Evolutionary conservation across 2,797 vertebrate genomes (phyloP), one percentile per base, ranked within the genome.

Genomic region (Lutjanus campechanus): DNA sequence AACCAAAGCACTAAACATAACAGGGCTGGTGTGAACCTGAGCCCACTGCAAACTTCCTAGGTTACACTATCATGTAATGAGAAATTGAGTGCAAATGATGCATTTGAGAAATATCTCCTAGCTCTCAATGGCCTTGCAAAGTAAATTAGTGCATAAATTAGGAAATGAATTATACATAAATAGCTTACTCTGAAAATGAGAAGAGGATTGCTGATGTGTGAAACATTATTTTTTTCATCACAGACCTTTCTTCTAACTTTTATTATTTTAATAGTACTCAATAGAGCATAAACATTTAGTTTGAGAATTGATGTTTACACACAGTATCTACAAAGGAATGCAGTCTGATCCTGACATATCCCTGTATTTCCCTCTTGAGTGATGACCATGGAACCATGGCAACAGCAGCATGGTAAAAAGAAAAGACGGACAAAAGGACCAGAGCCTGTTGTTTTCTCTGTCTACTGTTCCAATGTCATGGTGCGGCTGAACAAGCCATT

Each of bases 301-400:
- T 60, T 67, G 25, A 64, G n/a, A 58, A n/a, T 56, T 69, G 16
- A 46, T 1, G 0, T 73, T 72, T 17, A 41, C 36, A 20, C 10
- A 65, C 9, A 44, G 16, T 17, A 54, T 61, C 44, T 56, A 7
- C 51, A 61, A 17, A 63, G 46, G 47, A 75, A 79, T 58, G 12
- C n/a, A 43, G 25, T 59, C 16, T 68, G 40, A 54, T 62, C 16
- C 36, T 54, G 55, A 56, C 40, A 20, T 29, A 60, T 51, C 67
- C 20, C 64, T 80, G 55, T 25, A 66, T 69, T 83, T 83, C 58
- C 65, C 54, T 68, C 69, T 58, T 53, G 76, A 80, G 43, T 60
- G 69, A 82, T 67, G 51, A 51, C 70, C 70, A 17, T 20, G 73
- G 68, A 74, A 40, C 82, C 82, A 71, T 84, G 73, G 83, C 70